Percentiles rank a stretch among this genome's conserved stretches.
Evolutionary conservation across 2,113 vertebrate species (phyloP).

Genomic region (Microtus oregoni): DNA sequence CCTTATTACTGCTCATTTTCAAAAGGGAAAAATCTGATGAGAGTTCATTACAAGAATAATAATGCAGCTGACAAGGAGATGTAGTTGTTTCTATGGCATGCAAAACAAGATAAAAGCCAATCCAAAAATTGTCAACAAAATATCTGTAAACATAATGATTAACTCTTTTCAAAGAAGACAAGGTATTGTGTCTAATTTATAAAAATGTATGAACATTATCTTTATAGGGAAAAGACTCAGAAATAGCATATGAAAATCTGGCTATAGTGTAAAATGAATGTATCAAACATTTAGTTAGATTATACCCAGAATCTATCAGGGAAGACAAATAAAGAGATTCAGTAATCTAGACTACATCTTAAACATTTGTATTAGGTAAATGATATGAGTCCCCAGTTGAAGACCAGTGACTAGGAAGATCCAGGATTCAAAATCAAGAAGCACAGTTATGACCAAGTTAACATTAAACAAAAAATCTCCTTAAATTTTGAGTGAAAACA

Average conservation of each 20-base stretch:
- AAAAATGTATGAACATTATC: conserved; percentile 48
- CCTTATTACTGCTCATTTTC: conserved; percentile 62
- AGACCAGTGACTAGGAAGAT: conserved; percentile 18
- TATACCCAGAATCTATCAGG: neutral
- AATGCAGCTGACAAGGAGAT: conserved; percentile 26
- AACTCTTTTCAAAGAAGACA: conserved; percentile 58
- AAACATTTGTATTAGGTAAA: conserved; percentile 35
- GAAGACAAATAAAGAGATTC: conserved; percentile 10
- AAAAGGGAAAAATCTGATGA: conserved; percentile 57
- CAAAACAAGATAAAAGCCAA: conserved; percentile 66
- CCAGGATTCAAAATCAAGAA: conserved; percentile 55
- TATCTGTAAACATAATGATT: conserved; percentile 60
- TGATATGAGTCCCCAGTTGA: neutral
- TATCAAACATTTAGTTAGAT: conserved; percentile 43
- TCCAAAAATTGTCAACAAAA: conserved; percentile 40
- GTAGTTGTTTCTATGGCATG: conserved; percentile 28
- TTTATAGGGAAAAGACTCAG: conserved; percentile 47
- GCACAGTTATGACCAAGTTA: conserved; percentile 2
- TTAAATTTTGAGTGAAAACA: conserved; percentile 23
- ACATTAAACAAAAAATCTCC: neutral
- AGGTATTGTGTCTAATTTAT: conserved; percentile 57
- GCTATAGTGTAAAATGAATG: conserved; percentile 3
- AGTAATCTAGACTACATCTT: conserved; percentile 10
- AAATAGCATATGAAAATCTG: conserved; percentile 22
- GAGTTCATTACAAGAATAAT: conserved; percentile 53